These are phyloP conservation scores for Parazoanthus atlanticus DNA, from an alignment of 92 coral and sea anemone genomes.

Conservation along the genomic window DNA sequence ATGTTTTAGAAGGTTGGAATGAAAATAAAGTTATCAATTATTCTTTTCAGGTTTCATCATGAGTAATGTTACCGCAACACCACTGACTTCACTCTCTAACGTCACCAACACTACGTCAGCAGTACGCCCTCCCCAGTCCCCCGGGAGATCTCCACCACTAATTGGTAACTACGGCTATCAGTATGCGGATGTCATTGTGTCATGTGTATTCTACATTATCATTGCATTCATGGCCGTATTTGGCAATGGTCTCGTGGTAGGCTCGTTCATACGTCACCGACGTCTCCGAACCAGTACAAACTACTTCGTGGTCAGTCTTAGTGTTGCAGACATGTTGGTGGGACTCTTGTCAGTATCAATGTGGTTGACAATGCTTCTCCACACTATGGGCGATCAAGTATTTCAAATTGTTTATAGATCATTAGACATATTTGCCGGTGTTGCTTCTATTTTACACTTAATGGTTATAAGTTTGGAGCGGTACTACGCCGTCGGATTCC, in stretches of 20 bases:
- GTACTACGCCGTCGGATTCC: slow-evolving; percentile 77
- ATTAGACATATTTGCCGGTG: slow-evolving; percentile 78
- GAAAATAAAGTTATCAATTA: neutral
- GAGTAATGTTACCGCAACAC: slow-evolving; percentile 1
- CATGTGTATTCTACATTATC: slow-evolving; percentile 73
- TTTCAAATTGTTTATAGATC: slow-evolving; percentile 48
- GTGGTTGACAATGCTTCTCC: slow-evolving; percentile 68
- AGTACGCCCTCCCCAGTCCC: slow-evolving; percentile 3
- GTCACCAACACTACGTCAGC: neutral
- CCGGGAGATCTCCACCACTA: slow-evolving; percentile 49
- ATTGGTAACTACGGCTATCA: slow-evolving; percentile 39
- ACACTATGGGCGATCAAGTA: slow-evolving; percentile 31
- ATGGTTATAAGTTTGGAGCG: slow-evolving; percentile 86
- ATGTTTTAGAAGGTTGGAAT: no score
- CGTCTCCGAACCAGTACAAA: slow-evolving; percentile 82
- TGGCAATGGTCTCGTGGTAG: slow-evolving; percentile 86
- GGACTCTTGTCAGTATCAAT: slow-evolving; percentile 81
- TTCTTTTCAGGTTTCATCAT: slow-evolving; percentile 15
- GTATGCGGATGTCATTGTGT: slow-evolving; percentile 49
- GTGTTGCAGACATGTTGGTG: slow-evolving; percentile 77
- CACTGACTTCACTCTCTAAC: neutral
- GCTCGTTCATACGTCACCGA: slow-evolving; percentile 79
- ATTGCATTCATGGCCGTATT: slow-evolving; percentile 74
- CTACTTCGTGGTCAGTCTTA: slow-evolving; percentile 81
- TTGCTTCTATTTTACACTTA: slow-evolving; percentile 77